Percentiles rank a stretch among this genome's conserved stretches.
These are phyloP conservation scores for Eupithecia dodoneata DNA, from an alignment of 2,888 invertebrate genomes.

Conservation along the genomic window DNA sequence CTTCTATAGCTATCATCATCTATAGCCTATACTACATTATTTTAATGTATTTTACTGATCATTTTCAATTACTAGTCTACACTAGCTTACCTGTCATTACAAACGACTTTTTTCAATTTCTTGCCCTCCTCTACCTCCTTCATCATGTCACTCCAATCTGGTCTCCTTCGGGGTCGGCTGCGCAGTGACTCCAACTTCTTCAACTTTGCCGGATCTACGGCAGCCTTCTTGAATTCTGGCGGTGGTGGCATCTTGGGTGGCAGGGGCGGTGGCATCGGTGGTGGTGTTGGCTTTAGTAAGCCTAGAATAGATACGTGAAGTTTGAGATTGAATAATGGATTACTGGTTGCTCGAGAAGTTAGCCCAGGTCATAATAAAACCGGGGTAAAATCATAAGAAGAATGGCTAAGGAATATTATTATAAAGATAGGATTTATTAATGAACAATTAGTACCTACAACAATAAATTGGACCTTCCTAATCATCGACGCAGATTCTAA, in stretches of 20 bases:
- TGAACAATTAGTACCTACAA: too few species aligned
- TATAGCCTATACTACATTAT: not conserved
- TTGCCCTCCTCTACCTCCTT: slow-evolving; percentile 94
- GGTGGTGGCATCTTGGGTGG: slow-evolving; percentile 87
- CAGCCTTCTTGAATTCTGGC: slow-evolving; percentile 85
- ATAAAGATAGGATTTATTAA: not conserved
- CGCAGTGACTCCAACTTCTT: slow-evolving; percentile 89
- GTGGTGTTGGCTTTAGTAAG: slow-evolving; percentile 79
- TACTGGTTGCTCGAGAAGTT: not conserved
- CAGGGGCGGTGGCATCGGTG: slow-evolving; percentile 88
- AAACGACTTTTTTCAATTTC: slow-evolving; percentile 91
- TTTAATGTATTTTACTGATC: not conserved
- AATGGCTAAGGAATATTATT: not conserved
- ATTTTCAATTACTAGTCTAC: not conserved
- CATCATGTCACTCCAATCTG: slow-evolving; percentile 96
- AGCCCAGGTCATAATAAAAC: not conserved
- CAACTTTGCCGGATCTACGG: slow-evolving; percentile 85
- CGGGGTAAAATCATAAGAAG: not conserved
- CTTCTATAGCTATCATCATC: not conserved
- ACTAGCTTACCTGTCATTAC: slow-evolving; percentile 86
- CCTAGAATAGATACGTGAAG: slow-evolving; percentile 50
- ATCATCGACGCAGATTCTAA: not conserved
- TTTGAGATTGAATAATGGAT: not conserved
- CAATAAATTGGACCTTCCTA: not conserved
- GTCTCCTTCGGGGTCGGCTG: slow-evolving; percentile 90